Conservation (phyloP, 2,888 invertebrate species). For the Campoplex nolae region DNA sequence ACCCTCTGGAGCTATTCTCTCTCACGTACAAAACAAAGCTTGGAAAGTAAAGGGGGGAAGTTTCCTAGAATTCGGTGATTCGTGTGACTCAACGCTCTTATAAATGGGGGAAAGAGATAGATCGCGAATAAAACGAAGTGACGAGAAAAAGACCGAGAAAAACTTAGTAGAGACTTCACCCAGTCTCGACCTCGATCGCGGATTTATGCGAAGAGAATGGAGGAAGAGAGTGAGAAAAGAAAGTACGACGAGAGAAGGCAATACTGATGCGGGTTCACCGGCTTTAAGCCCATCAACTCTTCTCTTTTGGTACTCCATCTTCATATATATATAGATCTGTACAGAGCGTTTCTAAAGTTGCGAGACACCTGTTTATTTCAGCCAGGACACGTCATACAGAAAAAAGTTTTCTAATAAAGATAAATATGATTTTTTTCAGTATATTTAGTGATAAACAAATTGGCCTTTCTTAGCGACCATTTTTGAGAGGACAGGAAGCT, state of each 20-base stretch:
- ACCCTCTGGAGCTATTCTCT: constrained; percentile 11
- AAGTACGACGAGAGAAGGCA: constrained; percentile 48
- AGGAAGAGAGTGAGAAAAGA: constrained; percentile 56
- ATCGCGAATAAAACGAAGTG: constrained; percentile 14
- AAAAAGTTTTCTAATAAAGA: too few relatives aligned
- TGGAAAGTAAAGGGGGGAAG: constrained; percentile 71
- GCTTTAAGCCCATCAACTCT: constrained; percentile 63
- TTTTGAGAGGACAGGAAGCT: too few relatives aligned
- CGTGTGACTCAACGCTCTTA: constrained; percentile 55
- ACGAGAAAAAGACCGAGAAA: constrained; percentile 39
- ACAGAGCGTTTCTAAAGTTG: too few relatives aligned
- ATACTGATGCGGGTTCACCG: constrained; percentile 43
- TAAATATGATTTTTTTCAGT: too few relatives aligned
- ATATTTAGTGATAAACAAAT: too few relatives aligned
- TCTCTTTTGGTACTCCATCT: constrained; percentile 33
- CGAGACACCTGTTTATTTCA: too few relatives aligned
- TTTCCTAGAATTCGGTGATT: constrained; percentile 67
- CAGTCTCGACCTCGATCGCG: constrained; percentile 69
- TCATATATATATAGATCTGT: not conserved
- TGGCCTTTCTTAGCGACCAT: too few relatives aligned
- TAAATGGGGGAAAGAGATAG: constrained; percentile 51
- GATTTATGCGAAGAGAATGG: constrained; percentile 65
- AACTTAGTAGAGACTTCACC: constrained; percentile 61
- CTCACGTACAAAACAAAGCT: constrained; percentile 72
- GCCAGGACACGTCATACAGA: too few relatives aligned